Evolutionary conservation across 1,140 invertebrate genomes (phyloP).

Genomic region (Ceratina australensis): DNA sequence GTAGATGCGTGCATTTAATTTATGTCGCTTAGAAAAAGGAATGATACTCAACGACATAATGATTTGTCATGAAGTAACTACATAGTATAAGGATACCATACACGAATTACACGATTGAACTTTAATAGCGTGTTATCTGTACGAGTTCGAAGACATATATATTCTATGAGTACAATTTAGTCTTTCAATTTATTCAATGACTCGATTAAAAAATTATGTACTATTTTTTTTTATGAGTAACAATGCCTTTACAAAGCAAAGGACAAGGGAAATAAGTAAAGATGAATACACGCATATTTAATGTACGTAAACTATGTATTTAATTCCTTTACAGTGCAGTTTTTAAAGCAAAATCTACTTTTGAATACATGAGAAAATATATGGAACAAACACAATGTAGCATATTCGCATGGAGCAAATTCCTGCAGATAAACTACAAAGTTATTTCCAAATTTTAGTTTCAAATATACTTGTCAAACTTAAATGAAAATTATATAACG

Average conservation of each 20-base stretch:
- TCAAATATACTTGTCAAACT: constrained; percentile 24
- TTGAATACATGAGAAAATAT: background rate
- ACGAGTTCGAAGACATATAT: constrained; percentile 9
- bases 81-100: background rate
- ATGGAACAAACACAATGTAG: background rate
- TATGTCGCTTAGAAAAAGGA: constrained; percentile 1
- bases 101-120: background rate
- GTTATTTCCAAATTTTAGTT: constrained; percentile 12
- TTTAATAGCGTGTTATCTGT: constrained; percentile 1
- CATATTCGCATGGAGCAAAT: background rate
- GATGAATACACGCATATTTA: background rate
- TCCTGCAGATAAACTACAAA: background rate
- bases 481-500: background rate
- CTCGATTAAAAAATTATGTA: constrained; percentile 3
- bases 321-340: background rate
- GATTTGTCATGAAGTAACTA: background rate
- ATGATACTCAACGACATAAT: background rate
- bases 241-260: background rate
- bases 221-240: background rate
- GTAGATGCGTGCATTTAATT: constrained; percentile 1
- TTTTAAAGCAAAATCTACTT: no score
- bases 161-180: background rate
- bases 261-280: background rate
- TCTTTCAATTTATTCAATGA: constrained; percentile 10
- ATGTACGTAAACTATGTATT: background rate